A percentile compares a stretch with the other conserved stretches of the same genome.
These are phyloP conservation scores for Acipenser ruthenus DNA, from an alignment of 2,797 vertebrate genomes.

Conservation along the genomic window DNA sequence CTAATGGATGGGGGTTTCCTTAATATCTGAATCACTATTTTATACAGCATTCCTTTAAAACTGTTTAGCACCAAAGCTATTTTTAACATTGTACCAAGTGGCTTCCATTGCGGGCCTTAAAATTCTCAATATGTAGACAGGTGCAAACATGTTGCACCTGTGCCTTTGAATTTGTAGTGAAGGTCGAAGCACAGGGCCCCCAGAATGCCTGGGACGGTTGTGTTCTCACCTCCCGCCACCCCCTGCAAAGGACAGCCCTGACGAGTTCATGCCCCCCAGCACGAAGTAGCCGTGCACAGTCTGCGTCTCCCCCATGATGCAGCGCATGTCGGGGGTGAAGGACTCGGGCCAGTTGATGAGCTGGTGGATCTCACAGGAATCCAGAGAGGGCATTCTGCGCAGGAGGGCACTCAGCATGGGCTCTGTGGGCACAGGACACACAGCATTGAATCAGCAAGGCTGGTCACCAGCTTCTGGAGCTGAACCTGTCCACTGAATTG, in stretches of 20 bases:
- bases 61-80: no score
- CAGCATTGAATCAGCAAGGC: not conserved
- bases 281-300: slow-evolving; percentile 75
- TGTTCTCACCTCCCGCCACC: slow-evolving; percentile 84
- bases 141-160: no score
- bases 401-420: slow-evolving; percentile 81
- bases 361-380: slow-evolving; percentile 82
- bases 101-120: no score
- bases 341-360: slow-evolving; percentile 93
- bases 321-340: slow-evolving; percentile 93
- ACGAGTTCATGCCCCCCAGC: slow-evolving; percentile 94
- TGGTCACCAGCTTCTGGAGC: no score
- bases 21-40: no score
- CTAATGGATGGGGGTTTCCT: no score
- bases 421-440: slow-evolving; percentile 48
- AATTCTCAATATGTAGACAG: no score
- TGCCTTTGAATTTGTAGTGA: no score
- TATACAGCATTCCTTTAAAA: no score
- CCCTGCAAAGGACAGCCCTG: slow-evolving; percentile 81
- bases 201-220: not conserved
- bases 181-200: not conserved
- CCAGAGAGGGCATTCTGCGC: slow-evolving; percentile 78
- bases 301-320: slow-evolving; percentile 89
- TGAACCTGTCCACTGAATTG: no score
- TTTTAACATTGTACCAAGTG: no score